Percentiles rank a stretch among this genome's conserved stretches.
phyloP scores from a whole-genome alignment of 1,140 invertebrate species.

The Diabrotica undecimpunctata region DNA sequence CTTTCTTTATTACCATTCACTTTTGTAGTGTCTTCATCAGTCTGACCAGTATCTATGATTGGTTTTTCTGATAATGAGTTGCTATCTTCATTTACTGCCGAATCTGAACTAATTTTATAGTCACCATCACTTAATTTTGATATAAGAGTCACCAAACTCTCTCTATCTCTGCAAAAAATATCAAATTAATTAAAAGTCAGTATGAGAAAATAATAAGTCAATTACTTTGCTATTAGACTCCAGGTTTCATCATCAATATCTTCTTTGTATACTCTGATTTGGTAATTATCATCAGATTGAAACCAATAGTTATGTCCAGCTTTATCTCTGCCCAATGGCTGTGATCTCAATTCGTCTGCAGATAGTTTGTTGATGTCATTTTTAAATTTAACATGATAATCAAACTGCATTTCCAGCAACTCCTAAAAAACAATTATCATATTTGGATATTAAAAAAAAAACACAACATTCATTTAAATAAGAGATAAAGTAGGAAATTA shows the following conservation, averaged over 20 bases:
- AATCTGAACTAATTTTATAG: slow-evolving; percentile 53
- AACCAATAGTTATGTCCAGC: slow-evolving; percentile 90
- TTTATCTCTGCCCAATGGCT: slow-evolving; percentile 87
- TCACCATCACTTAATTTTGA: slow-evolving; percentile 65
- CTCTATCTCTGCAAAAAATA: slow-evolving; percentile 57
- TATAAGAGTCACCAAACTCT: slow-evolving; percentile 73
- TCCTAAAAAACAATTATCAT: slow-evolving; percentile 57
- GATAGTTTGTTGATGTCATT: slow-evolving; percentile 80
- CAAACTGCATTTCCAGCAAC: slow-evolving; percentile 91
- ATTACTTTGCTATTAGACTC: slow-evolving; percentile 85
- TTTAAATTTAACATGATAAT: slow-evolving; percentile 91
- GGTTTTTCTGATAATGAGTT: slow-evolving; percentile 57
- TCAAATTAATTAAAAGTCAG: not conserved
- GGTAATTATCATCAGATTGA: slow-evolving; percentile 82
- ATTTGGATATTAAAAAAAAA: not conserved
- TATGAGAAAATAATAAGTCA: not conserved
- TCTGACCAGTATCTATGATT: slow-evolving; percentile 52
- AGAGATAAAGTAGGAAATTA: slow-evolving; percentile 9
- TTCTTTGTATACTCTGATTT: slow-evolving; percentile 89
- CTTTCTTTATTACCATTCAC: slow-evolving; percentile 7
- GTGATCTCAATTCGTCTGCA: slow-evolving; percentile 73
- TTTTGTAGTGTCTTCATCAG: slow-evolving; percentile 22
- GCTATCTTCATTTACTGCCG: slow-evolving; percentile 63
- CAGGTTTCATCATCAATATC: slow-evolving; percentile 94
- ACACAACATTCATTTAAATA: not conserved